Evolutionary conservation across 1,140 invertebrate genomes (phyloP).

Genomic region (Danaus melanippus): DNA sequence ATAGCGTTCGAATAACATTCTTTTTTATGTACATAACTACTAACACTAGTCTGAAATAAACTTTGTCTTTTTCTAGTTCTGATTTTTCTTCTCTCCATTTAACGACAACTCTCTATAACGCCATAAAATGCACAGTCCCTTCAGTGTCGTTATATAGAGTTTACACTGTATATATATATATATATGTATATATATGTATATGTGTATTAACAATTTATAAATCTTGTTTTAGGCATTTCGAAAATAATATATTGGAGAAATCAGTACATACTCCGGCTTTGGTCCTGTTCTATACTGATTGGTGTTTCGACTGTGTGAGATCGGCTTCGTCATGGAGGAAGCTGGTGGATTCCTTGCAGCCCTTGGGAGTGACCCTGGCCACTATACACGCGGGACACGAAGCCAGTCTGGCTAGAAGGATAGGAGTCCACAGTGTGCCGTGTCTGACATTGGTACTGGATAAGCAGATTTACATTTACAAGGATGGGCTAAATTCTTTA

Average conservation of each 20-base stretch:
- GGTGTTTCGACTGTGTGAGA: constrained; percentile 92
- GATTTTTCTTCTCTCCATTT: too few species aligned
- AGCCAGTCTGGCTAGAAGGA: constrained; percentile 79
- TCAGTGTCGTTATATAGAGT: too few species aligned
- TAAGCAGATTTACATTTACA: constrained; percentile 85
- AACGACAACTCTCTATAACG: too few species aligned
- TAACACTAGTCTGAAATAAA: too few species aligned
- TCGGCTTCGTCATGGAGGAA: constrained; percentile 86
- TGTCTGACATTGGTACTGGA: constrained; percentile 87
- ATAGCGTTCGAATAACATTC: too few species aligned
- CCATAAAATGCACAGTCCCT: too few species aligned
- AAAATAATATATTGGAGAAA: constrained; percentile 88
- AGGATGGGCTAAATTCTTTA: constrained; percentile 82
- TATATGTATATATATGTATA: too few species aligned
- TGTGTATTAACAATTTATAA: neutral
- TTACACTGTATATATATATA: too few species aligned
- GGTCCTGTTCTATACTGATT: constrained; percentile 92
- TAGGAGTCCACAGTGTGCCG: constrained; percentile 86
- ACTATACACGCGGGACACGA: constrained; percentile 91
- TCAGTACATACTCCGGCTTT: constrained; percentile 85
- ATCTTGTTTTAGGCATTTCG: constrained; percentile 80
- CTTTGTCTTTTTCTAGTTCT: too few species aligned
- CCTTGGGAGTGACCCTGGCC: constrained; percentile 79
- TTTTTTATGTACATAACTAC: too few species aligned
- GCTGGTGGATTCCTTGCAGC: constrained; percentile 87